Evolutionary conservation across 2,888 invertebrate species (phyloP).

Genomic region (Timema cristinae): DNA sequence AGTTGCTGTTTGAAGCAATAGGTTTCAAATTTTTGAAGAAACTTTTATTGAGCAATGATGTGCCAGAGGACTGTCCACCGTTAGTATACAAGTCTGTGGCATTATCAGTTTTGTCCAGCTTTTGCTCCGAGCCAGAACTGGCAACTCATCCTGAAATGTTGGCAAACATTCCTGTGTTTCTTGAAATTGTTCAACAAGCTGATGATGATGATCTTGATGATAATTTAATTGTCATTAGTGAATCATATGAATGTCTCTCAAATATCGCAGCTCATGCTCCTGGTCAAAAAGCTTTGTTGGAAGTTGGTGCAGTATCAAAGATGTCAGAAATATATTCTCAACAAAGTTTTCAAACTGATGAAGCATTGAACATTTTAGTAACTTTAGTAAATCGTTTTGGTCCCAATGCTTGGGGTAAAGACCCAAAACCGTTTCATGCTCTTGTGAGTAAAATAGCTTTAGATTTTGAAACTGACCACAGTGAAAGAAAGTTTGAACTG

Average conservation of each 20-base stretch:
- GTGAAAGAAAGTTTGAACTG: constrained; percentile 84
- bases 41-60: constrained; percentile 67
- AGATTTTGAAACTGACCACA: constrained; percentile 85
- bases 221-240: constrained; percentile 79
- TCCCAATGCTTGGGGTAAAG: constrained; percentile 68
- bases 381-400: constrained; percentile 70
- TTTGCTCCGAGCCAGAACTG: constrained; percentile 76
- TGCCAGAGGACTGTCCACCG: constrained; percentile 84
- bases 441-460: constrained; percentile 77
- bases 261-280: constrained; percentile 73
- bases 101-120: constrained; percentile 78
- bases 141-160: constrained; percentile 81
- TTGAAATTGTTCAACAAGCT: constrained; percentile 78
- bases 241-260: constrained; percentile 79
- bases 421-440: constrained; percentile 75
- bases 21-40: constrained; percentile 83
- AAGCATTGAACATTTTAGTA: constrained; percentile 77
- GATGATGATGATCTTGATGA: constrained; percentile 84
- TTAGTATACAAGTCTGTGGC: constrained; percentile 89
- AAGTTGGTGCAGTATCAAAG: constrained; percentile 72
- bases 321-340: constrained; percentile 83
- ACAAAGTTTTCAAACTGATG: constrained; percentile 85
- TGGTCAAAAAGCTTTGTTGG: constrained; percentile 74
- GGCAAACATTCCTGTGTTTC: constrained; percentile 73
- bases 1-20: constrained; percentile 81